Evolutionary conservation across 2,113 vertebrate genomes (phyloP).

Genomic region (Tragelaphus scriptus): DNA sequence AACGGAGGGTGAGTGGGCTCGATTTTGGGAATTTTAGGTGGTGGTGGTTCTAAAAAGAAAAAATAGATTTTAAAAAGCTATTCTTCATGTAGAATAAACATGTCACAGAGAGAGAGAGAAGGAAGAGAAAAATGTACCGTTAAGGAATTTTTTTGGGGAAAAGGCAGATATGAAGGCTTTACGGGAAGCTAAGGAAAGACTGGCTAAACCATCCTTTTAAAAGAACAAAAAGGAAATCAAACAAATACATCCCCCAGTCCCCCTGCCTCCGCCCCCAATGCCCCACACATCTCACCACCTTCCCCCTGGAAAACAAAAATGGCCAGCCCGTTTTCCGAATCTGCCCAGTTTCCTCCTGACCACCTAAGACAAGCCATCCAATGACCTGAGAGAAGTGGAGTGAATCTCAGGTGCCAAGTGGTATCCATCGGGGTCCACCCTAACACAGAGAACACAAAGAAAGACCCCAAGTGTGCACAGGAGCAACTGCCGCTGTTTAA

Average conservation of each 20-base stretch:
- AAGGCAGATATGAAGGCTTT: neutral
- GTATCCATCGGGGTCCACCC: neutral
- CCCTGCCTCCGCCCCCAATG: rapidly evolving
- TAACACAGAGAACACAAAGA: neutral
- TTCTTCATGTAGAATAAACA: neutral
- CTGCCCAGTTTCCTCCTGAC: rapidly evolving
- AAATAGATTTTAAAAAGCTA: neutral
- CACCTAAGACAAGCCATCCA: neutral
- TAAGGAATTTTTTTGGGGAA: neutral
- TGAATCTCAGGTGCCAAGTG: neutral
- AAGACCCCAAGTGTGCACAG: neutral
- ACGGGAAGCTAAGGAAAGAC: neutral
- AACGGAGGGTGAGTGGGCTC: constrained; percentile 93
- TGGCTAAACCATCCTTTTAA: neutral
- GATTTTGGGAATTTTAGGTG: constrained; percentile 92
- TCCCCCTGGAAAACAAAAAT: neutral
- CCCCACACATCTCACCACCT: neutral
- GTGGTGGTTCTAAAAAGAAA: constrained; percentile 88
- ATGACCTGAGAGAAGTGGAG: rapidly evolving
- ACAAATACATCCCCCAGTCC: neutral
- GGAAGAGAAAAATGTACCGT: neutral
- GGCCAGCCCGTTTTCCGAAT: neutral
- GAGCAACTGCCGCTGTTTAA: neutral
- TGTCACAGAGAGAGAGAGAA: neutral
- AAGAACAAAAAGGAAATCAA: neutral